Evolutionary conservation across 2,888 invertebrate species (phyloP).

Genomic region (Seladonia tumulorum): DNA sequence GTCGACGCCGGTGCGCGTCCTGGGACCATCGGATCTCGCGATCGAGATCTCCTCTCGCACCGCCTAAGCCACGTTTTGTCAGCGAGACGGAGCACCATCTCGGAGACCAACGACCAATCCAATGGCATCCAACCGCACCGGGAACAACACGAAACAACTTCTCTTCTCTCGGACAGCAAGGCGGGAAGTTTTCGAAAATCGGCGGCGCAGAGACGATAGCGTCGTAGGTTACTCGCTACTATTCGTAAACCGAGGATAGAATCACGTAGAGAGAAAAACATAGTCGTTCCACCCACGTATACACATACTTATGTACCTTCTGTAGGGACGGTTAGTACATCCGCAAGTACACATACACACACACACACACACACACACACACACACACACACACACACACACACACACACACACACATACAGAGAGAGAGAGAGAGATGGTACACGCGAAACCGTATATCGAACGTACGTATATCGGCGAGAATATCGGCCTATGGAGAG

Average conservation of each 20-base stretch:
- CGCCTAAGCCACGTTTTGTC: not conserved
- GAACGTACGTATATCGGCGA: not conserved
- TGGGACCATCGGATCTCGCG: conserved; percentile 5
- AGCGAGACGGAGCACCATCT: not conserved
- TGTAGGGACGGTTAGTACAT: conserved; percentile 40
- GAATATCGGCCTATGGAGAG: not conserved
- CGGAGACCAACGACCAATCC: conserved; percentile 5
- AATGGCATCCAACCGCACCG: not conserved
- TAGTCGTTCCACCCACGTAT: conserved; percentile 31
- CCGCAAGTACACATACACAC: not conserved
- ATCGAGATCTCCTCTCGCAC: conserved; percentile 5
- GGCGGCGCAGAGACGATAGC: not conserved
- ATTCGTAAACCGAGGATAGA: conserved; percentile 47
- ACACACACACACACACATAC: too few species aligned
- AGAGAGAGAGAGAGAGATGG: too few species aligned
- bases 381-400: too few species aligned
- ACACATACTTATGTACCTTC: conserved; percentile 36
- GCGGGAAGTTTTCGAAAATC: not conserved
- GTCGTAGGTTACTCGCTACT: conserved; percentile 22
- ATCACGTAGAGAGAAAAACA: conserved; percentile 34
- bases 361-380: too few species aligned
- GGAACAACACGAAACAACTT: not conserved
- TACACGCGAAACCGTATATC: not conserved
- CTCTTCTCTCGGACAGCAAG: not conserved
- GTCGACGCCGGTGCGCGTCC: not conserved